Evolutionary conservation across 2,797 vertebrate genomes (phyloP).

Genomic region (Chromobotia macracanthus): DNA sequence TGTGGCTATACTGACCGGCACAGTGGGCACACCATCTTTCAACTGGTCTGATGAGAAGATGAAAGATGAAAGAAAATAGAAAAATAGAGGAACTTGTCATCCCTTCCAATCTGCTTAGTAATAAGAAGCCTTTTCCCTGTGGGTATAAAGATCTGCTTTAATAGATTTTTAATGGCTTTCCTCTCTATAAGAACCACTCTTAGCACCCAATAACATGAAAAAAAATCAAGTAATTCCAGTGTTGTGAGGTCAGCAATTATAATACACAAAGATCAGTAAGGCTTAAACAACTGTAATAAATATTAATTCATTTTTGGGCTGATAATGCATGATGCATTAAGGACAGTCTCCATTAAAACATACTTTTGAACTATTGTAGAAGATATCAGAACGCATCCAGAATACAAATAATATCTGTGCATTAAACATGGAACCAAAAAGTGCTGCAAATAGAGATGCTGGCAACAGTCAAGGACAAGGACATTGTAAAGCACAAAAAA

Average conservation of each 20-base stretch:
- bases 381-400: not conserved
- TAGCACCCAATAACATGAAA: slow-evolving; percentile 65
- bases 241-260: slow-evolving; percentile 71
- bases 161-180: slow-evolving; percentile 78
- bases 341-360: slow-evolving; percentile 51
- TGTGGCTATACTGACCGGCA: slow-evolving; percentile 70
- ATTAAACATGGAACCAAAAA: not conserved
- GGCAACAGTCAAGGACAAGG: not conserved
- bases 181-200: slow-evolving; percentile 66
- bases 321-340: slow-evolving; percentile 53
- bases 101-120: slow-evolving; percentile 71
- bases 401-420: not conserved
- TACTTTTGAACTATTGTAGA: slow-evolving; percentile 2
- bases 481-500: not conserved
- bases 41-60: no score
- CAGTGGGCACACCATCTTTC: slow-evolving; percentile 62
- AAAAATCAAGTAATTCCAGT: slow-evolving; percentile 66
- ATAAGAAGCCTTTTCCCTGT: slow-evolving; percentile 71
- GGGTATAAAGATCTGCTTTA: slow-evolving; percentile 74
- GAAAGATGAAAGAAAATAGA: slow-evolving; percentile 63
- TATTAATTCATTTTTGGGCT: slow-evolving; percentile 54
- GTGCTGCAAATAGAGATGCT: not conserved
- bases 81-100: slow-evolving; percentile 70
- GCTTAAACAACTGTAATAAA: slow-evolving; percentile 59
- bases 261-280: slow-evolving; percentile 65